These are phyloP conservation scores for Carpatolechia fugitivella DNA, from an alignment of 2,888 invertebrate species.

Conservation along the genomic window DNA sequence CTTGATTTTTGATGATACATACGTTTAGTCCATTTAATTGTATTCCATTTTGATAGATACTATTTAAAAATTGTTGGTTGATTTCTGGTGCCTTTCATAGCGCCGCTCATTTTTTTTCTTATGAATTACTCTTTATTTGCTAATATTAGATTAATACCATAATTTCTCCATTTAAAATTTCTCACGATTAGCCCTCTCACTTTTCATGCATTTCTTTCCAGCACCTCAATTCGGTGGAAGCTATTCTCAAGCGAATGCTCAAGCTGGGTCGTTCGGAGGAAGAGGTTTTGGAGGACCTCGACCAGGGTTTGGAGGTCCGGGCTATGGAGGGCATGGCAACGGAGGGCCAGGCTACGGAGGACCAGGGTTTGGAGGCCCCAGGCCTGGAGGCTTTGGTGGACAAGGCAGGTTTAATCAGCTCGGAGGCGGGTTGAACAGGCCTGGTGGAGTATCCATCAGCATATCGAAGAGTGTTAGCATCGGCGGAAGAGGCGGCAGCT, in stretches of 20 bases:
- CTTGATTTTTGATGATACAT: too few species aligned
- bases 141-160: too few species aligned
- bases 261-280: constrained; percentile 28
- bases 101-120: too few species aligned
- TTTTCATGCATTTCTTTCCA: constrained; percentile 2
- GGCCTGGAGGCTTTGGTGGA: constrained; percentile 11
- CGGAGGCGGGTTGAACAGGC: constrained; percentile 5
- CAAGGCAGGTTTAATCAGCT: constrained; percentile 2
- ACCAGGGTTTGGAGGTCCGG: constrained; percentile 18
- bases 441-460: constrained; percentile 31
- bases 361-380: constrained; percentile 6
- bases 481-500: constrained; percentile 32
- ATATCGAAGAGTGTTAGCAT: constrained; percentile 48
- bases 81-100: too few species aligned
- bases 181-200: background rate
- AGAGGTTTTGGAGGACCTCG: constrained; percentile 21
- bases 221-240: constrained; percentile 41
- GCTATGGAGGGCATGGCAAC: constrained; percentile 16
- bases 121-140: too few species aligned
- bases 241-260: constrained; percentile 34
- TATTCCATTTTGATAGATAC: too few species aligned
- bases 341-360: background rate
- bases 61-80: too few species aligned
- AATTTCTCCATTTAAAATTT: too few species aligned
- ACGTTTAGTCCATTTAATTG: too few species aligned